Evolutionary conservation across 2,888 invertebrate species (phyloP), one percentile per base, ranked within the genome.

Genomic region (Chrysina gloriosa): DNA sequence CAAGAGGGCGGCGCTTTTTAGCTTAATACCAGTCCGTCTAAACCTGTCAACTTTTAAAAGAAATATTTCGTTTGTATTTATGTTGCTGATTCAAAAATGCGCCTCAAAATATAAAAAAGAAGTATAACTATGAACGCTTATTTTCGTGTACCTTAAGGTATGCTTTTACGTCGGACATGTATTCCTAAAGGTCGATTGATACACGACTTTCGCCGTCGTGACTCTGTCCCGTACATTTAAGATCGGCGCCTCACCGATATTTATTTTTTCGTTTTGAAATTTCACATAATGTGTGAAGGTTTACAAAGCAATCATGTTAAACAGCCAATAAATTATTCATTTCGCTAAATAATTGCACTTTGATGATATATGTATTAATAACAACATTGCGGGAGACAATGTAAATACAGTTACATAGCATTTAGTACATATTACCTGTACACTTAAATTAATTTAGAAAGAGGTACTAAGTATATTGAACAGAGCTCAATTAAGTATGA

Each of bases 1-100:
- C 72, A 64, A 69, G 54, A 65, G 63, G 64, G 68, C 71, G 72
- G 72, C 70, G 65, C 70, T 64, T 39, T 61, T 36, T 34, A 65
- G 70, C 70, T 61, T 56, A 56, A 42, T 63, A 36, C 42, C 29
- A 58, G 54, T 56, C 29, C 48, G 48, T 58, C 66, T 56, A 58
- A 66, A 56, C 58, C 66, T 66, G 66, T 66, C 66, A 66, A 66
- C 66, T 56, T 66, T 58, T 58, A 34, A 58, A 66, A 56, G 58
- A 66, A 56, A 56, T 66, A 56, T 56, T 66, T 66, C 66, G 45
- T 66, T 47, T 58, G 54, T 66, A 66, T 47, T 47, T 66, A 56
- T 66, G 58, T 64, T 52, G 52, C 50, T 64, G 64, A 64, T 64
- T 64, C 50, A 25, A 61, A 58, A 61, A 61, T 61, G 27, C 42